These are phyloP conservation scores for Chlorocebus sabaeus DNA, from an alignment of 2,113 vertebrate genomes.

Conservation along the genomic window DNA sequence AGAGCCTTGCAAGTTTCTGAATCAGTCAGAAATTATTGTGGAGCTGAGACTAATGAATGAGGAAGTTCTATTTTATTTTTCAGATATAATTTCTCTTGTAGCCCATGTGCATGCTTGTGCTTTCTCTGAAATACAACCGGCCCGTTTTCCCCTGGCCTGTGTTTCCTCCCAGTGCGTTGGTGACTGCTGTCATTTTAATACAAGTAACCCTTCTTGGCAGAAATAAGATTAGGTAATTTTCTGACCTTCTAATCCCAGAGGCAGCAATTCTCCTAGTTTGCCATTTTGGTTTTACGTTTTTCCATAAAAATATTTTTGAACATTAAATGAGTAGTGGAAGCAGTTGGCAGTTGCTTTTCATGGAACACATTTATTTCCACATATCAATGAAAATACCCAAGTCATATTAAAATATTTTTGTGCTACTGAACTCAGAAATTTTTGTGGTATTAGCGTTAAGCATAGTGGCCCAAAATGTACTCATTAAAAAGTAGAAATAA, in stretches of 20 bases:
- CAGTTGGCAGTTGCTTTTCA: background rate
- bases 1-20: background rate
- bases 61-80: constrained; percentile 31
- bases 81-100: background rate
- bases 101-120: background rate
- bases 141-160: background rate
- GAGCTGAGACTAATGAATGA: background rate
- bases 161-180: background rate
- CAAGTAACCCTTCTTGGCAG: constrained; percentile 4
- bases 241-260: background rate
- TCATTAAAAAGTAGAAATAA: constrained; percentile 33
- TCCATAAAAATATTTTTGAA: constrained; percentile 8
- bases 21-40: background rate
- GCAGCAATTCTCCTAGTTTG: constrained; percentile 5
- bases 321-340: background rate
- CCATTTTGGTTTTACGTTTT: background rate
- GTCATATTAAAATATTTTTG: background rate
- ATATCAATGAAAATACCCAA: background rate
- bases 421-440: background rate
- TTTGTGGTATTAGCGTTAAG: background rate
- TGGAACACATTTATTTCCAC: background rate
- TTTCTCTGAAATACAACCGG: background rate
- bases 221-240: constrained; percentile 36
- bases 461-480: background rate
- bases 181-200: background rate